Conservation (phyloP, 2,888 invertebrate species). For the Orchesellides sinensis region DNA sequence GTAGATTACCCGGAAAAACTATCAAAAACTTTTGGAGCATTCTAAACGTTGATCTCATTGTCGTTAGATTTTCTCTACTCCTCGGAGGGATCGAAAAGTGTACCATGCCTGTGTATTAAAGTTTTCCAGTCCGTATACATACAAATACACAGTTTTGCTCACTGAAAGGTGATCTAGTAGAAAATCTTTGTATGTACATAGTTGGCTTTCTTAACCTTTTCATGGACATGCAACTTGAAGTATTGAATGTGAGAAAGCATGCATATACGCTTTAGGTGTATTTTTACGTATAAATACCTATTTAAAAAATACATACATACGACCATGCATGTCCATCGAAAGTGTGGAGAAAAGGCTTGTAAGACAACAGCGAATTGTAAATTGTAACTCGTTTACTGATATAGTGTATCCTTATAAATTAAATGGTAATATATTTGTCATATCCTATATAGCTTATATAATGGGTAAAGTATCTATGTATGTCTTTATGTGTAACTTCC, state of each 20-base stretch:
- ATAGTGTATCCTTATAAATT: no score
- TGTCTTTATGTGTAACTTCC: constrained; percentile 8
- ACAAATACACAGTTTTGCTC: no score
- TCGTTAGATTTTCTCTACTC: constrained; percentile 39
- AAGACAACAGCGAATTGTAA: constrained; percentile 9
- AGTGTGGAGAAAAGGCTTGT: neutral
- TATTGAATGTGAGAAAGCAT: neutral
- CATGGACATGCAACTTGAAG: neutral
- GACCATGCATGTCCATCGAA: no score
- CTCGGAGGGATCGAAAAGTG: neutral
- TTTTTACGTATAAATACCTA: no score
- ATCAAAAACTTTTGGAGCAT: constrained; percentile 42
- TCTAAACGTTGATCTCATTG: constrained; percentile 49
- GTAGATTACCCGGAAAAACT: constrained; percentile 56
- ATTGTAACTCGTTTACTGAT: constrained; percentile 30
- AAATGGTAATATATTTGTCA: no score
- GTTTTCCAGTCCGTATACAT: no score
- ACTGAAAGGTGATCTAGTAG: no score
- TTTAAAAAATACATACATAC: no score
- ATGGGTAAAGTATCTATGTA: neutral
- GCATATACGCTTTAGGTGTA: no score
- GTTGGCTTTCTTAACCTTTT: constrained; percentile 40
- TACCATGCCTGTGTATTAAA: no score
- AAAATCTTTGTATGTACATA: no score
- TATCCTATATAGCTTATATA: no score